phyloP scores from a whole-genome alignment of 2,888 invertebrate species.

The Orgyia antiqua region DNA sequence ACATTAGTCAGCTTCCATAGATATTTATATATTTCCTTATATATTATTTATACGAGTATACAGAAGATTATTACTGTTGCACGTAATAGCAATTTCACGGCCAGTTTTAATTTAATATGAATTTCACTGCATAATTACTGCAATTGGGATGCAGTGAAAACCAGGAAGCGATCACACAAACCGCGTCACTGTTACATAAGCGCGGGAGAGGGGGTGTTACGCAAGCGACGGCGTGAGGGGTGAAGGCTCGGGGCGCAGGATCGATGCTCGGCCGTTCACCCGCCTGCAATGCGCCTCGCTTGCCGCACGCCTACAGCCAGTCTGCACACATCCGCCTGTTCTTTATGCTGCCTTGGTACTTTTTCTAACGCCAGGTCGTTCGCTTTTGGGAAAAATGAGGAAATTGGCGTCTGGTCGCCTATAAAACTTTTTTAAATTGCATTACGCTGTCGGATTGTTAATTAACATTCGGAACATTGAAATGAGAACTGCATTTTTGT shows the following conservation, averaged over 20 bases:
- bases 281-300: constrained; percentile 74
- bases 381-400: constrained; percentile 24
- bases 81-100: too few species aligned
- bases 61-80: too few species aligned
- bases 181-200: constrained; percentile 70
- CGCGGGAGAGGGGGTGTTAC: constrained; percentile 52
- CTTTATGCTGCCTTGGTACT: constrained; percentile 58
- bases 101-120: too few species aligned
- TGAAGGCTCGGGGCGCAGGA: constrained; percentile 37
- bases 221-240: constrained; percentile 41
- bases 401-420: too few species aligned
- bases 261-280: constrained; percentile 76
- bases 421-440: too few species aligned
- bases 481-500: too few species aligned
- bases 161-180: constrained; percentile 55
- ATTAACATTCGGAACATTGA: too few species aligned
- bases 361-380: constrained; percentile 29
- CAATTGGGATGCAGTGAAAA: constrained; percentile 32
- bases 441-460: too few species aligned
- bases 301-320: constrained; percentile 27
- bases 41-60: too few species aligned
- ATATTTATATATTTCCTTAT: too few species aligned
- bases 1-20: too few species aligned
- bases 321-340: constrained; percentile 41
- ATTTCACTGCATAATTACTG: too few species aligned